Base-by-base conservation (phyloP, 2,797 vertebrate species). In the Chelon auratus region DNA sequence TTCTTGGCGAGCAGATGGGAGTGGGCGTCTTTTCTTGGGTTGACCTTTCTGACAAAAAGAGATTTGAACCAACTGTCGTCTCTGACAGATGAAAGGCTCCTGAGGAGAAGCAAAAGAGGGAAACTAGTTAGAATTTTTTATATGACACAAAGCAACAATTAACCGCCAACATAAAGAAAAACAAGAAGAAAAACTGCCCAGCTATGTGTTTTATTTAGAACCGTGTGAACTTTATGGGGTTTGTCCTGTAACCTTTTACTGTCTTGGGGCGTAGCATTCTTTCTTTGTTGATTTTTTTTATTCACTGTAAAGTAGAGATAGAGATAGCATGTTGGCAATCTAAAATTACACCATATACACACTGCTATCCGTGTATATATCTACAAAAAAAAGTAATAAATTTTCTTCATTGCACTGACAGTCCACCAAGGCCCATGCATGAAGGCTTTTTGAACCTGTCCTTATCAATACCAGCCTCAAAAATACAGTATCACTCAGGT, bases 31-130 rank as follows among this genome's bases (percentile, higher is more conserved):
- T 97, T 99, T 85, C 98, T 95, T 15, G 98, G 97, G 70, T 97
- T 96, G 1, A 99, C 98, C 73, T 99, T 99, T 84, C 97, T 95
- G 39, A 99, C 97, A 89, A 99, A 99, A 18, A 99, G 94, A 14
- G 98, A 97, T 87, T 97, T 97, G 69, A 99, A 90, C 97, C 97
- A 99, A 91, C 97, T 97, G 84, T 98, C 97, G 76, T 98, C 96
- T 24, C 94, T 85, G 64, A 93, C 94, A 40, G 85, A 94, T 2
- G 89, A 91, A 68, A 96, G 84, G 4, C 80, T 92, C 93, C 97
- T 99, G 84, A 20, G 36, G 33, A 36, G 20, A 70, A 43, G 62
- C 24, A 30, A 72, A 58, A 68, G 11, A 43, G 11, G 59, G 12
- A 62, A 2, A 13, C 62, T 64, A 7, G 22, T 0, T 5, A 9